These are phyloP conservation scores for Hirudinaria manillensis DNA, from an alignment of 2,888 invertebrate species.

Conservation along the genomic window DNA sequence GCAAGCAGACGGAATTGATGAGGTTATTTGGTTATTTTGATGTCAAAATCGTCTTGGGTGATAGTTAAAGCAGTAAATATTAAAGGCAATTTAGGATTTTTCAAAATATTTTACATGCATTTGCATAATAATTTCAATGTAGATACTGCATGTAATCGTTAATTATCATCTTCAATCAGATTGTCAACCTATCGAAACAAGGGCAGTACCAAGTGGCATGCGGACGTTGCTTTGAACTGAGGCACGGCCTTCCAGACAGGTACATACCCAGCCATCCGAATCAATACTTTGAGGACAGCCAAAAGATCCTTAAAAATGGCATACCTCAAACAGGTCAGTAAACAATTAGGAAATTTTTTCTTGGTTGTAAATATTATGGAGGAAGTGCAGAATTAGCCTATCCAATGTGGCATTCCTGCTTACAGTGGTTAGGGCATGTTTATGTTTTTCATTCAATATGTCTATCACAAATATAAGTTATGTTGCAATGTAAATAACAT, in stretches of 20 bases:
- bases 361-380: not conserved
- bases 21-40: constrained; percentile 40
- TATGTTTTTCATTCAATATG: too few relatives aligned
- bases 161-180: constrained; percentile 52
- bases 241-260: constrained; percentile 50
- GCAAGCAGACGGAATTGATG: constrained; percentile 45
- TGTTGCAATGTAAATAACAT: too few relatives aligned
- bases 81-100: not conserved
- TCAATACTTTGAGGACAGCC: constrained; percentile 79
- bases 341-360: not conserved
- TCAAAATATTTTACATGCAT: constrained; percentile 8
- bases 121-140: not conserved
- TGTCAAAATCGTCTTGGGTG: too few relatives aligned
- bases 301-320: constrained; percentile 54
- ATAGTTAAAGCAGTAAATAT: not conserved
- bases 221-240: constrained; percentile 68
- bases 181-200: constrained; percentile 67
- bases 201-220: constrained; percentile 85
- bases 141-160: not conserved
- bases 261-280: constrained; percentile 81
- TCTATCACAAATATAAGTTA: too few relatives aligned
- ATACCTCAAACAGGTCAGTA: not conserved
- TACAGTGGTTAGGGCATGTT: too few relatives aligned
- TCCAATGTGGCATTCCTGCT: not conserved
- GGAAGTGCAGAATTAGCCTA: not conserved